These are phyloP conservation scores for Sebastolobus alascanus DNA, from an alignment of 2,797 vertebrate species.

Conservation along the genomic window DNA sequence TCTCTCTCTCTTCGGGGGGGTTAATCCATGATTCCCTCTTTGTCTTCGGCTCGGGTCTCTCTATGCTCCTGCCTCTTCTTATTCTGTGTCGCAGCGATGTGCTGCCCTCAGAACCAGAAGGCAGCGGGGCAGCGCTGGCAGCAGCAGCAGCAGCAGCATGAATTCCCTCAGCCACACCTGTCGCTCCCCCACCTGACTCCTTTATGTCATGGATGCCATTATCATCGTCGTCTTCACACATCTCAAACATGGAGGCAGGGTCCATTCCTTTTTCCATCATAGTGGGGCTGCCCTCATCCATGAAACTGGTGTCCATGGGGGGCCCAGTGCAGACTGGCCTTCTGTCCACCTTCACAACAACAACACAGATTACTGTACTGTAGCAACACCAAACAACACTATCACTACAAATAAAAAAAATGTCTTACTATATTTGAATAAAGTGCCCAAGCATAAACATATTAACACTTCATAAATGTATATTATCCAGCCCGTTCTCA, in stretches of 20 bases:
- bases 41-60: slow-evolving; percentile 78
- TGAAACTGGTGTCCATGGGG: slow-evolving; percentile 84
- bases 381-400: not conserved
- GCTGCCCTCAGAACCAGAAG: slow-evolving; percentile 74
- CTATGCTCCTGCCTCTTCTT: slow-evolving; percentile 74
- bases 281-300: slow-evolving; percentile 96
- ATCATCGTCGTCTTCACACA: slow-evolving; percentile 92
- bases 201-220: slow-evolving; percentile 80
- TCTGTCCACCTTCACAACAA: slow-evolving; percentile 78
- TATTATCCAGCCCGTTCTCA: not conserved
- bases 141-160: slow-evolving; percentile 17
- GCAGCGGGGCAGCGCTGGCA: slow-evolving; percentile 22
- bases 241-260: slow-evolving; percentile 90
- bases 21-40: slow-evolving; percentile 95
- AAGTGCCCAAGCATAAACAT: not conserved
- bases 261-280: slow-evolving; percentile 97
- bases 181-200: slow-evolving; percentile 67
- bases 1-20: slow-evolving; percentile 89
- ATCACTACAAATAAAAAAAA: not conserved
- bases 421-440: slow-evolving; percentile 1
- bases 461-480: not conserved
- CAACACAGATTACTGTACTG: not conserved
- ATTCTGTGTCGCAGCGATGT: slow-evolving; percentile 73
- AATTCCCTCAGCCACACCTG: slow-evolving; percentile 40
- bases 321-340: slow-evolving; percentile 73